These are phyloP conservation scores for Petaurus breviceps DNA, from an alignment of 2,113 vertebrate species.

Conservation along the genomic window DNA sequence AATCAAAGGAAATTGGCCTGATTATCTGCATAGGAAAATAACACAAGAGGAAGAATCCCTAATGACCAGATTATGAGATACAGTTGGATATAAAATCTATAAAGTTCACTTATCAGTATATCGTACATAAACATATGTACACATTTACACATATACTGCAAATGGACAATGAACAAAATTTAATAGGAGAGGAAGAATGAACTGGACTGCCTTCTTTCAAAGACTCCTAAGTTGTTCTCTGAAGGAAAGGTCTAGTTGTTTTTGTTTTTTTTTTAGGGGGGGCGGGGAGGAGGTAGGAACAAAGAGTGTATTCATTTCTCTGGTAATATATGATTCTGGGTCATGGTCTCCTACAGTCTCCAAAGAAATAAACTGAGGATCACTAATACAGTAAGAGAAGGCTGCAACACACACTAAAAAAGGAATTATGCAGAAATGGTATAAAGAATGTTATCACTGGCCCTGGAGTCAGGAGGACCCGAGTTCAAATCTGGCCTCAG, in stretches of 20 bases:
- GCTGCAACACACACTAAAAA: neutral
- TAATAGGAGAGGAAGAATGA: neutral
- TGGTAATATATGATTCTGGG: neutral
- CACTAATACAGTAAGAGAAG: neutral
- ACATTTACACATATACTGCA: neutral
- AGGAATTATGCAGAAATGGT: neutral
- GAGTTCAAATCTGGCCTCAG: no score
- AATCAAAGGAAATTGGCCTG: neutral
- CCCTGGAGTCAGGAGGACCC: no score
- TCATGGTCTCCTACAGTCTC: neutral
- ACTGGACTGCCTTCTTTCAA: neutral
- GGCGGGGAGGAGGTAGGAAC: no score
- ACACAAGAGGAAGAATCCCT: neutral
- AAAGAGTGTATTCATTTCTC: neutral
- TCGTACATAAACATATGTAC: neutral
- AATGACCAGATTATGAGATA: neutral
- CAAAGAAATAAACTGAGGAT: neutral
- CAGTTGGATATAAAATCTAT: neutral
- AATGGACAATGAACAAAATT: neutral
- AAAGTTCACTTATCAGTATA: neutral
- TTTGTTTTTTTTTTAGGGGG: no score
- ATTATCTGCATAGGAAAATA: neutral
- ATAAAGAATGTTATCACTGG: neutral
- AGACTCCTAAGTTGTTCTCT: neutral
- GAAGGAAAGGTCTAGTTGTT: neutral